Percentiles rank a stretch among this genome's conserved stretches.
Conservation (phyloP, 2,113 vertebrate genomes). For the Haliaeetus leucogaster region DNA sequence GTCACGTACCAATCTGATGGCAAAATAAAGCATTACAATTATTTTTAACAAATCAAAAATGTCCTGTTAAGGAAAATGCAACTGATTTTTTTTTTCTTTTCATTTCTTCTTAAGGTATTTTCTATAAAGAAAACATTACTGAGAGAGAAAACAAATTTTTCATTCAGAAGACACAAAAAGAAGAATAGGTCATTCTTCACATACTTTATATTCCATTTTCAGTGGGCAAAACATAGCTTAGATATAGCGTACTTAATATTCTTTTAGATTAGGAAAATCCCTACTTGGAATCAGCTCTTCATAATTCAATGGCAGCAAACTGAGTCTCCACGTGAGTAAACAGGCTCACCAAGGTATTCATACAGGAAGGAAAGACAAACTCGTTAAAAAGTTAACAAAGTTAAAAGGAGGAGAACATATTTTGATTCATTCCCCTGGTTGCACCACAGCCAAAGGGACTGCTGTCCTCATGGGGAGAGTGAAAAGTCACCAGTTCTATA, state of each 20-base stretch:
- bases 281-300: not conserved
- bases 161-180: not conserved
- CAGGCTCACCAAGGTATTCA: not conserved
- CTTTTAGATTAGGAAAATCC: not conserved
- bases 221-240: not conserved
- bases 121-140: not conserved
- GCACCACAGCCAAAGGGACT: constrained; percentile 12
- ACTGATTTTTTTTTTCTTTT: not conserved
- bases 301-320: not conserved
- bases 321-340: not conserved
- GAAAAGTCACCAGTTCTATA: constrained; percentile 21
- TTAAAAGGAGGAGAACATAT: not conserved
- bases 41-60: not conserved
- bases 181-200: not conserved
- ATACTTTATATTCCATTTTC: not conserved
- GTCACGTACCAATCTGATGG: not conserved
- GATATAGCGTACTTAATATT: not conserved
- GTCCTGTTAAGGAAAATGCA: not conserved
- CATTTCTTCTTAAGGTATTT: not conserved
- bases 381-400: not conserved
- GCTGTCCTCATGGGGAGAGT: not conserved
- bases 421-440: not conserved
- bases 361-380: not conserved
- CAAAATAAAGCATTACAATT: not conserved
- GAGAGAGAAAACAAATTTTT: not conserved